Evolutionary conservation across 2,797 vertebrate species (phyloP).

Genomic region (Pseudopleuronectes americanus): DNA sequence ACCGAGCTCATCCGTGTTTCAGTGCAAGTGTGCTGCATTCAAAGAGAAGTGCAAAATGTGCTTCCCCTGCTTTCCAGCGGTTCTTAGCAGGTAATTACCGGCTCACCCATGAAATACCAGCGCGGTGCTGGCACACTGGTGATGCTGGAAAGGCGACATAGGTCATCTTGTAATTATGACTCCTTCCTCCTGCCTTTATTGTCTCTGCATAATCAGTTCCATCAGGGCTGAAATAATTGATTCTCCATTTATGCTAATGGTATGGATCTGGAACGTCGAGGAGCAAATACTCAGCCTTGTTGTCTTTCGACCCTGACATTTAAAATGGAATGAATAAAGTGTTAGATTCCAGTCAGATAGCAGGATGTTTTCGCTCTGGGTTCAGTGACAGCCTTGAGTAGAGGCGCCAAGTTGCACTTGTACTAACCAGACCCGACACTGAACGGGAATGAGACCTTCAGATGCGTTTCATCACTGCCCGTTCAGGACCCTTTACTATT

Average conservation of each 20-base stretch:
- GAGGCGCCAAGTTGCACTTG: slow-evolving; percentile 53
- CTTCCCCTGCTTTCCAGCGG: slow-evolving; percentile 20
- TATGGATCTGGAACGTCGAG: slow-evolving; percentile 72
- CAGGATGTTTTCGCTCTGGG: slow-evolving; percentile 54
- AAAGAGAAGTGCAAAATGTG: slow-evolving; percentile 29
- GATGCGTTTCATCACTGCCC: slow-evolving; percentile 76
- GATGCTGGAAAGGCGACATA: slow-evolving; percentile 59
- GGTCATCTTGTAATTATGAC: slow-evolving; percentile 80
- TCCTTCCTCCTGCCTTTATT: slow-evolving; percentile 73
- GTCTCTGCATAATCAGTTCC: slow-evolving; percentile 79
- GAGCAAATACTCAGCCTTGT: slow-evolving; percentile 78
- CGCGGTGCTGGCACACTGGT: slow-evolving; percentile 50
- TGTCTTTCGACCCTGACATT: slow-evolving; percentile 81
- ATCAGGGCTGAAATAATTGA: slow-evolving; percentile 78
- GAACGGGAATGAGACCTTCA: slow-evolving; percentile 72
- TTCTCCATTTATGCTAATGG: slow-evolving; percentile 82
- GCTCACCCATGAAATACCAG: slow-evolving; percentile 73
- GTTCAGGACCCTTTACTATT: slow-evolving; percentile 74
- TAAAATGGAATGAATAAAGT: slow-evolving; percentile 72
- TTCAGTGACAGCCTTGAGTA: slow-evolving; percentile 47
- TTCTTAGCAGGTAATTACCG: slow-evolving; percentile 68
- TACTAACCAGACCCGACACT: slow-evolving; percentile 70
- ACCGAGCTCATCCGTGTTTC: slow-evolving; percentile 18
- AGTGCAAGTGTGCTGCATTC: slow-evolving; percentile 7
- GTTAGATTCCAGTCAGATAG: slow-evolving; percentile 69